Conservation (phyloP, 2,797 vertebrate species). For the Muraenolepis orangiensis region DNA sequence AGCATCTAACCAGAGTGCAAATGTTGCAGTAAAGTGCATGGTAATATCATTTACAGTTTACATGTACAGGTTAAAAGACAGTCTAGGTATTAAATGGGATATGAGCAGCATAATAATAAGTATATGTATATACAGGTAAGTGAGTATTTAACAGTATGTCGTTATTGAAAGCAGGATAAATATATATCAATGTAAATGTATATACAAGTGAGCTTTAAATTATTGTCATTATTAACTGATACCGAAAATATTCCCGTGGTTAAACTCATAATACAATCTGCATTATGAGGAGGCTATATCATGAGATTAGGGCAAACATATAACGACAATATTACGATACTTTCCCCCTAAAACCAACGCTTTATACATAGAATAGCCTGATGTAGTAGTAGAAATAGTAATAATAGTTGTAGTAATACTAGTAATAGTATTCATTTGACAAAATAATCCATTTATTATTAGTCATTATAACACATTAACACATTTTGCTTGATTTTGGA, state of each 20-base stretch:
- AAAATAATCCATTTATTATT: neutral
- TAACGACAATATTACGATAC: neutral
- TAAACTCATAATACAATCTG: neutral
- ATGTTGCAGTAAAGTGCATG: too few relatives aligned
- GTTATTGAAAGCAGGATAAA: too few relatives aligned
- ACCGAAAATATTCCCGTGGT: neutral
- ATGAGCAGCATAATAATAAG: too few relatives aligned
- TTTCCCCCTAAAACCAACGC: neutral
- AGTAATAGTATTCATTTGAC: neutral
- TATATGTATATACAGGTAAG: too few relatives aligned
- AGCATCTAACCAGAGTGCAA: too few relatives aligned
- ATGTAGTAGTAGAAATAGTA: neutral
- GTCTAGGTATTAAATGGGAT: too few relatives aligned
- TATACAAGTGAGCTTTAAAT: too few relatives aligned
- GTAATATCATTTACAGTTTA: too few relatives aligned
- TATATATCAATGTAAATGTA: too few relatives aligned
- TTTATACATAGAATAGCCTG: neutral
- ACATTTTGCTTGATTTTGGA: neutral
- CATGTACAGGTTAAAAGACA: too few relatives aligned
- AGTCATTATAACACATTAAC: neutral
- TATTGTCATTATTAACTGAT: neutral
- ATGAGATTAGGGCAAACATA: neutral
- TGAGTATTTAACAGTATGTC: too few relatives aligned
- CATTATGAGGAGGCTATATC: too few relatives aligned
- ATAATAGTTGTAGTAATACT: neutral